Percentiles rank a stretch among this genome's conserved stretches.
Evolutionary conservation across 2,888 invertebrate species (phyloP).

Genomic region (Himalopsyche japonica): DNA sequence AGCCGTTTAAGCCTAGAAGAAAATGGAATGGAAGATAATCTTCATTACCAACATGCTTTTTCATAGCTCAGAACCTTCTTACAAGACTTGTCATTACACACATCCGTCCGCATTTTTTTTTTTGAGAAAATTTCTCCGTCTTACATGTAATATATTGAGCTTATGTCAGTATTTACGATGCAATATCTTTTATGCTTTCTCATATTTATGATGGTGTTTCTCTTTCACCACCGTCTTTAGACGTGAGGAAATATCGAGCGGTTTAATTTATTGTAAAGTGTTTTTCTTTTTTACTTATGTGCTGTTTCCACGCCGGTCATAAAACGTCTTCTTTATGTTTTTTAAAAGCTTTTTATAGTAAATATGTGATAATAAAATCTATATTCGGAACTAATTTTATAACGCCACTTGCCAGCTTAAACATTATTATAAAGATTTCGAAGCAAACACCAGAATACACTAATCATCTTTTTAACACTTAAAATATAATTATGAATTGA

Average conservation of each 20-base stretch:
- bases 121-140: background rate
- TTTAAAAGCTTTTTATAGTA: background rate
- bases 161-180: conserved; percentile 33
- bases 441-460: no score
- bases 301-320: background rate
- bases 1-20: background rate
- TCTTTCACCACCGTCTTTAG: background rate
- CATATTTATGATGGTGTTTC: background rate
- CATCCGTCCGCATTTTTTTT: background rate
- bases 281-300: background rate
- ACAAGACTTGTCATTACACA: background rate
- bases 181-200: conserved; percentile 31
- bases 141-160: conserved; percentile 25
- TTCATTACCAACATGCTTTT: background rate
- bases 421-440: no score
- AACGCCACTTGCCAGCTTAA: no score
- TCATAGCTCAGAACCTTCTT: background rate
- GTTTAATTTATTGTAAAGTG: background rate
- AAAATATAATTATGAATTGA: no score
- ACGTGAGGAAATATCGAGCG: background rate
- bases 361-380: background rate
- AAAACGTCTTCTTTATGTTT: background rate
- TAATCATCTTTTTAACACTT: no score
- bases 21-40: background rate
- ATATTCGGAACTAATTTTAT: background rate